Evolutionary conservation across 2,113 vertebrate species (phyloP), one percentile per base, ranked within the genome.

Genomic region (Alosa alosa): DNA sequence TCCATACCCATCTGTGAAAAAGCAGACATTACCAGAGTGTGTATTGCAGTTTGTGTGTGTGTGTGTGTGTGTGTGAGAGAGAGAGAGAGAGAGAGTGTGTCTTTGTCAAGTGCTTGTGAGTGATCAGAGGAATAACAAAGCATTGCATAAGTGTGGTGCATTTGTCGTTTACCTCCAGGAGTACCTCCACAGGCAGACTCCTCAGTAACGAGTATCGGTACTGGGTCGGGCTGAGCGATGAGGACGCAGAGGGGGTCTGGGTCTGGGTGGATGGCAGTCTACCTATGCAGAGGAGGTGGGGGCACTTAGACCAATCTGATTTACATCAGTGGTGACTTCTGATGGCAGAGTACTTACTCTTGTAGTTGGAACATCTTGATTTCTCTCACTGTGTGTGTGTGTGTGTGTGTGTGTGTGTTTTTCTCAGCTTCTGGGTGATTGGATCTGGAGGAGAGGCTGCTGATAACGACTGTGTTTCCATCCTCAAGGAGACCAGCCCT

Each of bases 121-220:
- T 60, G 55, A 2, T 17, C 17, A 55, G 7, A 49, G 9, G 47
- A 49, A 49, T 49, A 49, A 49, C 47, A 49, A 49, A 49, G 17
- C 18, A 60, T 1, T 60, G 6, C 20, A 60, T 60, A 22, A 60
- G 55, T 60, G 20, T 60, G 5, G 20, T 60, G 4, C 55, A 36
- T 78, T 1, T 13, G 31, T 1, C 4, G 13, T 17, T 2, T 39
- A 5, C 3, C 39, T 68, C 31, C 60, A 84, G 57, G 83, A 84
- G 44, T 84, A 72, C 57, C 39, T 84, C 36, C 55, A 45, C 8
- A 84, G 45, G 31, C 83, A 47, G 55, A 84, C 83, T 15, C 57
- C 83, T 78, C 83, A 84, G 57, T 72, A n/a, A n/a, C n/a, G 83
- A 41, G 64, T 9, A 68, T 39, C n/a, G 83, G 22, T 84, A 84